Conservation (phyloP, 2,797 vertebrate species). For the Danio aesculapii region DNA sequence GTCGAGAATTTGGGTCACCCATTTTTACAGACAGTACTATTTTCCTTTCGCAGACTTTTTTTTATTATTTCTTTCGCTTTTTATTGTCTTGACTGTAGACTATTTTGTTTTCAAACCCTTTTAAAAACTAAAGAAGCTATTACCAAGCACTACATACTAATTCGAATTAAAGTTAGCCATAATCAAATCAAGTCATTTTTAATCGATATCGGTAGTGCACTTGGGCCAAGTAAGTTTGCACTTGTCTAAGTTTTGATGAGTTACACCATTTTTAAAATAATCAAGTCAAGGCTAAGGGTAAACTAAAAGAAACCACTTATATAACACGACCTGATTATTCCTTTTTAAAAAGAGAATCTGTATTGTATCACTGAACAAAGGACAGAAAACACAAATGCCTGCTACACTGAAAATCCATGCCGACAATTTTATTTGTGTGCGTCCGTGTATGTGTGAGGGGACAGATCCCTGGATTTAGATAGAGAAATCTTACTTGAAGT, state of each 20-base stretch:
- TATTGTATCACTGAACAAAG: conserved; percentile 15
- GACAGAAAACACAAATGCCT: conserved; percentile 69
- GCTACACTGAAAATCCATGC: conserved; percentile 72
- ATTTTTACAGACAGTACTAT: conserved; percentile 86
- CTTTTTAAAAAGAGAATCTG: conserved; percentile 55
- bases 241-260: conserved; percentile 72
- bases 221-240: conserved; percentile 68
- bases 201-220: conserved; percentile 68
- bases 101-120: conserved; percentile 61
- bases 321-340: conserved; percentile 64
- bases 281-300: conserved; percentile 64
- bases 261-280: conserved; percentile 75
- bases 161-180: conserved; percentile 72
- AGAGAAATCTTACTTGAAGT: conserved; percentile 39
- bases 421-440: conserved; percentile 47
- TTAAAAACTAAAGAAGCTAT: conserved; percentile 59
- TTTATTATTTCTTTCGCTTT: neutral
- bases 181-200: conserved; percentile 80
- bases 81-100: conserved; percentile 13
- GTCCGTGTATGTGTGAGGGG: conserved; percentile 24
- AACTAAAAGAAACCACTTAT: conserved; percentile 51
- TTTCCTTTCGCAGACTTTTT: conserved; percentile 37
- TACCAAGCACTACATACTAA: conserved; percentile 81
- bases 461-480: conserved; percentile 35
- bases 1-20: conserved; percentile 99